Evolutionary conservation across 2,888 invertebrate genomes (phyloP), one percentile per base, ranked within the genome.

Genomic region (Microchrysa polita): DNA sequence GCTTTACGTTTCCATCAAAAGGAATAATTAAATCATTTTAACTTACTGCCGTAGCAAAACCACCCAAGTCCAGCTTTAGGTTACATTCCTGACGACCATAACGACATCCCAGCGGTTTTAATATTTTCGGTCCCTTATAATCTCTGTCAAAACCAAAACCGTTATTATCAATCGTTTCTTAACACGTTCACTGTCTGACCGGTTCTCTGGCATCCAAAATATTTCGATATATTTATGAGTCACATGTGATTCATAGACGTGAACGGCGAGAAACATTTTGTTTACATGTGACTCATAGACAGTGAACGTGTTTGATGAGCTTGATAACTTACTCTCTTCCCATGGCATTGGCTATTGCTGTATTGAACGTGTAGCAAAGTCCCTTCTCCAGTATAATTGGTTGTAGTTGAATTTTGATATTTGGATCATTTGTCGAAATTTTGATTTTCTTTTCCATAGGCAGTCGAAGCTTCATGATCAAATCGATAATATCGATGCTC

Each of bases 311-410:
- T n/a, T n/a, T n/a, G n/a, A n/a, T n/a, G n/a, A n/a, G n/a, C n/a
- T n/a, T n/a, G n/a, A n/a, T n/a, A n/a, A n/a, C 18, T 73, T 63
- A 67, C 63, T 22, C 53, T 5, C 53, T 57, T 22, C 67, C 61
- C 23, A 74, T 12, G 2, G 69, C n/a, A 14, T 23, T 55, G 14
- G 69, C 34, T 14, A 74, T n/a, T 0, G 72, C 78, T 0, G 89
- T 88, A 79, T 90, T 90, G 52, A 88, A 86, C 4, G 86, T 84
- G 78, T 87, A 87, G 77, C 91, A 91, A 0, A 86, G 82, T 0
- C 91, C 91, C 22, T 85, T 81, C 78, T 91, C 90, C 0, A 89
- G 89, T 82, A 90, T 86, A 4, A 88, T 84, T 0, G 67, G 71
- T 48, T 67, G 40, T 18, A 75, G 5, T 40, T 74, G 16, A 27